phyloP scores from a whole-genome alignment of 2,888 invertebrate species.

The Nymphalis c-album region DNA sequence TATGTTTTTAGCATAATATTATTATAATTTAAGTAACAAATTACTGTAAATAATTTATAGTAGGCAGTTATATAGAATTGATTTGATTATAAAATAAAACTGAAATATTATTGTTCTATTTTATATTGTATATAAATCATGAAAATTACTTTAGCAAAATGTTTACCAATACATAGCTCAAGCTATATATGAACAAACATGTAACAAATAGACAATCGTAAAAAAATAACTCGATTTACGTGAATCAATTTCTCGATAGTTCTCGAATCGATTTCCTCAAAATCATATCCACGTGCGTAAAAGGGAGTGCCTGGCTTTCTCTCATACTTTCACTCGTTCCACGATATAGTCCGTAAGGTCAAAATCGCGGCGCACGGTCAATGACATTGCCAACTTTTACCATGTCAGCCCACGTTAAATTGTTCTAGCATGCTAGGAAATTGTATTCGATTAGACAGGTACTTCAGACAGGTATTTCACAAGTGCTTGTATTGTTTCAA shows the following conservation, averaged over 20 bases:
- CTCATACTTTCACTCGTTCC: constrained; percentile 57
- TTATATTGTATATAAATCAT: too few species aligned
- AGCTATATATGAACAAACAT: neutral
- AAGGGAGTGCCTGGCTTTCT: constrained; percentile 56
- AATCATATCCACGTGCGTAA: constrained; percentile 34
- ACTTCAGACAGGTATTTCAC: too few species aligned
- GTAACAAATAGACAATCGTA: neutral
- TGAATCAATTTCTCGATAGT: constrained; percentile 19
- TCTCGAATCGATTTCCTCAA: constrained; percentile 39
- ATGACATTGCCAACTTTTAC: constrained; percentile 57
- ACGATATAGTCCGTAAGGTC: constrained; percentile 53
- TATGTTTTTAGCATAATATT: too few species aligned
- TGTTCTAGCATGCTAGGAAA: constrained; percentile 20
- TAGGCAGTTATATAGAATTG: too few species aligned
- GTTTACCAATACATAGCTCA: neutral
- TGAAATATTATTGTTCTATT: too few species aligned
- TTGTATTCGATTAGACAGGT: neutral
- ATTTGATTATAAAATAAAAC: too few species aligned
- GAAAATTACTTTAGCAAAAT: too few species aligned
- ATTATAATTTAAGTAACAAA: too few species aligned
- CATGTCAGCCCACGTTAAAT: constrained; percentile 34
- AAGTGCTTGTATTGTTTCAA: neutral
- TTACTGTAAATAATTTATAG: too few species aligned
- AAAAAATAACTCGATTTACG: constrained; percentile 16
- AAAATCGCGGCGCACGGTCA: constrained; percentile 47